Percentiles rank a stretch among this genome's conserved stretches.
Evolutionary conservation across 2,113 vertebrate species (phyloP).

Genomic region (Oostethus manadensis): DNA sequence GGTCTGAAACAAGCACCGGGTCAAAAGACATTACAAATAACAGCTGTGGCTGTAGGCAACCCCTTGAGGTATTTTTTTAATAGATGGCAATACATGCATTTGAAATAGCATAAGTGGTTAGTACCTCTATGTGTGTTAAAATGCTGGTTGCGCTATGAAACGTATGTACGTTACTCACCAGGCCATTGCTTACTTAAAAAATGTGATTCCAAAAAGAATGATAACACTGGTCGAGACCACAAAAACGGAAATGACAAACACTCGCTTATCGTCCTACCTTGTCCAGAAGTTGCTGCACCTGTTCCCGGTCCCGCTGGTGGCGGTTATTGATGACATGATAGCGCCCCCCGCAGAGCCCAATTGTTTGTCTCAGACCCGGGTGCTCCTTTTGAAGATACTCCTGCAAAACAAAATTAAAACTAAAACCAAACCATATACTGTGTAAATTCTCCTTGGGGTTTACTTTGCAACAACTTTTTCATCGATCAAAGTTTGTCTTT

Average conservation of each 20-base stretch:
- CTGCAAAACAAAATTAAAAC: conserved; percentile 25
- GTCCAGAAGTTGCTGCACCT: conserved; percentile 62
- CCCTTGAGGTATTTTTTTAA: no score
- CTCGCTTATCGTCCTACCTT: conserved; percentile 53
- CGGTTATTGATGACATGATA: conserved; percentile 73
- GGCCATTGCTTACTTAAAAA: not conserved
- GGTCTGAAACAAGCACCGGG: no score
- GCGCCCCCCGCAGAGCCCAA: conserved; percentile 58
- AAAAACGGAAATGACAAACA: not conserved
- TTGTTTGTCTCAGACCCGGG: conserved; percentile 59
- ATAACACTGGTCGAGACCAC: not conserved
- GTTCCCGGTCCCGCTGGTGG: conserved; percentile 48
- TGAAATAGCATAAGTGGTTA: no score
- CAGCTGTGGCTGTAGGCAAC: not conserved
- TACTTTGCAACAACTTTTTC: not conserved
- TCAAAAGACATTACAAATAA: no score
- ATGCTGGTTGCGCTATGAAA: no score
- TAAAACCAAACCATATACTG: not conserved
- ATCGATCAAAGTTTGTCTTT: conserved; percentile 2
- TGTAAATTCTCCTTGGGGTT: not conserved
- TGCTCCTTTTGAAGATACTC: conserved; percentile 58
- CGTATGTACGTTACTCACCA: no score
- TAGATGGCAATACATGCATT: no score
- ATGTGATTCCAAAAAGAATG: not conserved
- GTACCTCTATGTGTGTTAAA: no score